A percentile compares a stretch with the other conserved stretches of the same genome.
Evolutionary conservation across 1,140 invertebrate genomes (phyloP).

Genomic region (Trichonephila clavata): DNA sequence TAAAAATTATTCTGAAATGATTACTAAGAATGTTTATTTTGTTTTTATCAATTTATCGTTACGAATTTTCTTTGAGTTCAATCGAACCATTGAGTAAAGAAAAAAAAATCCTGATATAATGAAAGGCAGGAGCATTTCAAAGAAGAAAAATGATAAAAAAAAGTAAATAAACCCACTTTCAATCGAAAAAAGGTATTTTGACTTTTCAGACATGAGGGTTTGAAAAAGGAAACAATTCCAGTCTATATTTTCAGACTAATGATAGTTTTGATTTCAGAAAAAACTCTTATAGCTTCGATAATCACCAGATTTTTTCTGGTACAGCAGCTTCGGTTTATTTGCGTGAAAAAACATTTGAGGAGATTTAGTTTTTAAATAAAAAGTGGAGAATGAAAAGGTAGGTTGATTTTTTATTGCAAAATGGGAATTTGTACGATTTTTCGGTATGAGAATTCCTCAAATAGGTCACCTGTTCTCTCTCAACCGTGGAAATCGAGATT

Average conservation of each 20-base stretch:
- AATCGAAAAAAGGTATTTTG: not conserved
- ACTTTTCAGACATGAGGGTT: not conserved
- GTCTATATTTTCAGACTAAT: not conserved
- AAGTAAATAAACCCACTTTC: not conserved
- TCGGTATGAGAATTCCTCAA: no score
- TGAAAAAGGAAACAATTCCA: not conserved
- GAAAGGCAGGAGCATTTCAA: not conserved
- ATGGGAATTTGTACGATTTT: no score
- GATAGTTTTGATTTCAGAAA: conserved; percentile 29
- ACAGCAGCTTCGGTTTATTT: not conserved
- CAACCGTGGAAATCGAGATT: no score
- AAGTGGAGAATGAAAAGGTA: not conserved
- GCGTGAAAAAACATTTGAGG: not conserved
- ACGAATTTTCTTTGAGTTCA: not conserved
- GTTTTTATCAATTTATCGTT: not conserved
- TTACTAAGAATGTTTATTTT: no score
- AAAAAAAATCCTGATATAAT: not conserved
- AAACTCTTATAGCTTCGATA: not conserved
- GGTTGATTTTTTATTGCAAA: not conserved
- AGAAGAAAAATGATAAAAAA: not conserved
- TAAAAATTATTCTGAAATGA: no score
- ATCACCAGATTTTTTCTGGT: not conserved
- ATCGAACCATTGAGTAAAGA: not conserved
- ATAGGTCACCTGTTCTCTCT: no score
- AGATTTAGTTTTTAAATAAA: not conserved